Evolutionary conservation across 2,113 vertebrate genomes (phyloP), one percentile per base, ranked within the genome.

Genomic region (Eurypyga helias): DNA sequence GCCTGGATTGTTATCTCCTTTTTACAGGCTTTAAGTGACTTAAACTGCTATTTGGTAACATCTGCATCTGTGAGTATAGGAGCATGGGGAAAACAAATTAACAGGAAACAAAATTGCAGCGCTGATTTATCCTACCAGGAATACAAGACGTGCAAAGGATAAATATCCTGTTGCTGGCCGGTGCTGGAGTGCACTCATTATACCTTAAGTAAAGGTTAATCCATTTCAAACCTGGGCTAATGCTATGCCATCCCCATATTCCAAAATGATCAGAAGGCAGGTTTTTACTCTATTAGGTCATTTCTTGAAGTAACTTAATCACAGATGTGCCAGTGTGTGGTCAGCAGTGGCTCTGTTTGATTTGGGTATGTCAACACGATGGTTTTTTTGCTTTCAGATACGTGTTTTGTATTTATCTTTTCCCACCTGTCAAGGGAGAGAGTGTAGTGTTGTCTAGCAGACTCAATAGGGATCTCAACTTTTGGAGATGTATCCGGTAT

Each of bases 51-150:
- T 45, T 92, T 90, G 64, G 67, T 95, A 69, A n/a, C 8, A 28
- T 93, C 87, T 95, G 76, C 64, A n/a, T 82, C 80, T 89, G 41
- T 76, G 67, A 89, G 69, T 58, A n/a, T 70, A 77, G 54, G 66
- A 95, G 85, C 87, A 34, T 17, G 55, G 81, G 84, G 69, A 86
- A 94, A 97, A 95, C 72, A 94, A 28, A 34, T 87, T 64, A 82
- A 49, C 48, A 85, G 93, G 96, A 96, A 97, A 94, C 76, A 77
- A 72, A 97, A 92, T 26, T 57, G 83, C 72, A 45, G 25, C 51
- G 48, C 84, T 95, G 23, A 76, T 95, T 94, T 95, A 91, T 95
- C 93, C 95, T 71, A n/a, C 41, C 45, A 81, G 92, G 85, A 97
- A 91, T 82, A 89, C 25, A 73, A 92, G 90, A 77, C 0, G 2